Percentiles rank a stretch among this genome's conserved stretches.
These are phyloP conservation scores for Galemys pyrenaicus DNA, from an alignment of 2,113 vertebrate species.

Conservation along the genomic window DNA sequence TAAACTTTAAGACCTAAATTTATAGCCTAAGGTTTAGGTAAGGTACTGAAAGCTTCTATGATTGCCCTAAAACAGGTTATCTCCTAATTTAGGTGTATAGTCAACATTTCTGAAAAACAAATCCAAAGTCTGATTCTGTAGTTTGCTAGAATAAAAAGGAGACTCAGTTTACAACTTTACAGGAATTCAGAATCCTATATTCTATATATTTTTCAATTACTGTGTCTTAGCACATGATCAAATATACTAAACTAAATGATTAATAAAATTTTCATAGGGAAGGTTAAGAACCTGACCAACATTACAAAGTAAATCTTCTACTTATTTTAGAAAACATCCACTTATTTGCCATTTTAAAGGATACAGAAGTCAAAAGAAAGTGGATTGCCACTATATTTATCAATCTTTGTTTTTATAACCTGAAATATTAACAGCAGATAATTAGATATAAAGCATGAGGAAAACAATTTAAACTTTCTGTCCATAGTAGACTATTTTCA, in stretches of 20 bases:
- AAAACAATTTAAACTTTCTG: neutral
- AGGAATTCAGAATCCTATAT: neutral
- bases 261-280: neutral
- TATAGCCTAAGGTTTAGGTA: neutral
- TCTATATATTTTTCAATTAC: neutral
- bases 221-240: neutral
- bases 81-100: neutral
- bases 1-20: neutral
- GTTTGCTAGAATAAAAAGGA: neutral
- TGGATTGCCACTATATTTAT: neutral
- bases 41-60: neutral
- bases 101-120: neutral
- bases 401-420: neutral
- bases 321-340: neutral
- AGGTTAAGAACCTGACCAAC: neutral
- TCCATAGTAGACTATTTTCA: neutral
- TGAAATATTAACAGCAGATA: neutral
- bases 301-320: constrained; percentile 25
- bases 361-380: neutral
- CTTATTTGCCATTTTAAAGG: constrained; percentile 30
- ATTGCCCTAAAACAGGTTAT: neutral
- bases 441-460: neutral
- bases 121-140: neutral
- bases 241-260: neutral
- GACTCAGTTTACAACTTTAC: neutral